These are phyloP conservation scores for Aromia moschata DNA, from an alignment of 2,888 invertebrate genomes.

Conservation along the genomic window DNA sequence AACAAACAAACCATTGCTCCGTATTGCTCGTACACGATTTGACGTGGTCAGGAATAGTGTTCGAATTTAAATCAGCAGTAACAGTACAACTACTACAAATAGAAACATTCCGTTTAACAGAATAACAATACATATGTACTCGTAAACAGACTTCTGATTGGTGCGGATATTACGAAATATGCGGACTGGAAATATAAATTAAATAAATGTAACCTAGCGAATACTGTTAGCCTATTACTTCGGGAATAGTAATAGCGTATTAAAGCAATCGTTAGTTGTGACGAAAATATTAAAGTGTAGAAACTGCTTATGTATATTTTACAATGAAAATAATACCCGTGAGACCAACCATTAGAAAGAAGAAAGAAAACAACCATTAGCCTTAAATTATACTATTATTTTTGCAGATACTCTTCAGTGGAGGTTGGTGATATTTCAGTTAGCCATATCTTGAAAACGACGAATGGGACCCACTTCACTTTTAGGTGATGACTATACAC, in stretches of 20 bases:
- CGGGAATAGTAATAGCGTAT: constrained; percentile 4
- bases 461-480: no score
- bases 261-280: constrained; percentile 4
- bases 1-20: no score
- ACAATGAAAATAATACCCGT: not conserved
- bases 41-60: not conserved
- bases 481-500: not conserved
- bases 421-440: no score
- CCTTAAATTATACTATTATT: not conserved
- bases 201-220: not conserved
- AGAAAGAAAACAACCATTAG: not conserved
- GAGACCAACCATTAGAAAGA: not conserved
- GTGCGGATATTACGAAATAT: constrained; percentile 1
- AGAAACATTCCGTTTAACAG: not conserved
- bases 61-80: constrained; percentile 4
- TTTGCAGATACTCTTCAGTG: no score
- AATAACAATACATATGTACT: no score
- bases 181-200: not conserved
- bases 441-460: no score
- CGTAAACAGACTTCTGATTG: no score
- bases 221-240: not conserved
- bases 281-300: constrained; percentile 8
- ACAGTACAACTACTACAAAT: not conserved
- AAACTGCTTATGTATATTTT: constrained; percentile 3
- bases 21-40: no score